Evolutionary conservation across 1,140 invertebrate genomes (phyloP).

Genomic region (honey bee (Apis mellifera)): Amel_HAv3.1 CM009941.2:13568501-13569000

Average conservation of each 20-base stretch:
- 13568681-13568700: background rate
- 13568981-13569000: background rate
- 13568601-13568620: background rate
- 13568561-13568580: background rate
- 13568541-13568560: background rate
- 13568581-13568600: background rate
- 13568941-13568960: background rate
- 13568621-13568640: background rate
- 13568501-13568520: background rate
- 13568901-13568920: background rate
- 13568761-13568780: too few relatives aligned
- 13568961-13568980: conserved; percentile 1
- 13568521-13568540: background rate
- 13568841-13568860: conserved; percentile 7
- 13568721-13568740: background rate
- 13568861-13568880: too few relatives aligned
- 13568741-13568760: background rate
- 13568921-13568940: background rate
- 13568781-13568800: too few relatives aligned
- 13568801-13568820: too few relatives aligned
- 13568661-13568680: background rate
- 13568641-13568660: background rate
- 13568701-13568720: background rate
- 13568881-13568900: background rate
- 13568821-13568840: background rate